phyloP scores from a whole-genome alignment of 1,140 invertebrate species.

The Drosophila persimilis region DNA sequence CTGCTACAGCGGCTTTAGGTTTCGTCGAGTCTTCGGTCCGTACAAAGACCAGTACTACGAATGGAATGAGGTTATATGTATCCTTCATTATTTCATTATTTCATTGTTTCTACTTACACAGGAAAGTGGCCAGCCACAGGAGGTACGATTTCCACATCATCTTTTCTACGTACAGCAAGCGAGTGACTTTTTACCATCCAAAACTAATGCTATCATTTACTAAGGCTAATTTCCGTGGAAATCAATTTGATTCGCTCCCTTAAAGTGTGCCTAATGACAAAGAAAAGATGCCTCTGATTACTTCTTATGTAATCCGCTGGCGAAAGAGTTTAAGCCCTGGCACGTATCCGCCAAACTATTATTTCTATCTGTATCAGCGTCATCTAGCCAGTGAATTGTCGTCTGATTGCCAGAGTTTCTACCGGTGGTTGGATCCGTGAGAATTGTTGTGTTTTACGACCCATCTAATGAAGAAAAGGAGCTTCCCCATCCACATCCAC shows the following conservation, averaged over 20 bases:
- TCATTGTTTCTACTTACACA: too few species aligned
- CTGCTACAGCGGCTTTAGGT: too few species aligned
- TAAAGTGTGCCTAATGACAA: not conserved
- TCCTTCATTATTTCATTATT: too few species aligned
- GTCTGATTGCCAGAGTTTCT: too few species aligned
- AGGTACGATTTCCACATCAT: too few species aligned
- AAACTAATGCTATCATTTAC: not conserved
- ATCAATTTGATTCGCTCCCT: not conserved
- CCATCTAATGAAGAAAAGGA: slow-evolving; percentile 51
- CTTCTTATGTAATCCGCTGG: not conserved
- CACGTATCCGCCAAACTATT: slow-evolving; percentile 42
- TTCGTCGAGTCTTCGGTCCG: too few species aligned
- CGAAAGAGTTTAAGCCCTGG: slow-evolving; percentile 1
- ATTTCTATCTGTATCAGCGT: slow-evolving; percentile 26
- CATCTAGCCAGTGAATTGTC: slow-evolving; percentile 24
- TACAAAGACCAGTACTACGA: too few species aligned
- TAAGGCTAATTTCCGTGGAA: not conserved
- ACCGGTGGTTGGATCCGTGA: slow-evolving; percentile 21
- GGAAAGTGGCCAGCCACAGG: too few species aligned
- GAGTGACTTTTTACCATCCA: not conserved
- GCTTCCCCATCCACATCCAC: slow-evolving; percentile 21
- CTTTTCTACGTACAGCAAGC: not conserved
- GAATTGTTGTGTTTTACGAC: slow-evolving; percentile 45
- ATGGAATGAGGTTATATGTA: too few species aligned
- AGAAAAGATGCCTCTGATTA: not conserved